These are phyloP conservation scores for Melanotaenia duboulayi DNA, from an alignment of 2,113 vertebrate genomes.

Conservation along the genomic window DNA sequence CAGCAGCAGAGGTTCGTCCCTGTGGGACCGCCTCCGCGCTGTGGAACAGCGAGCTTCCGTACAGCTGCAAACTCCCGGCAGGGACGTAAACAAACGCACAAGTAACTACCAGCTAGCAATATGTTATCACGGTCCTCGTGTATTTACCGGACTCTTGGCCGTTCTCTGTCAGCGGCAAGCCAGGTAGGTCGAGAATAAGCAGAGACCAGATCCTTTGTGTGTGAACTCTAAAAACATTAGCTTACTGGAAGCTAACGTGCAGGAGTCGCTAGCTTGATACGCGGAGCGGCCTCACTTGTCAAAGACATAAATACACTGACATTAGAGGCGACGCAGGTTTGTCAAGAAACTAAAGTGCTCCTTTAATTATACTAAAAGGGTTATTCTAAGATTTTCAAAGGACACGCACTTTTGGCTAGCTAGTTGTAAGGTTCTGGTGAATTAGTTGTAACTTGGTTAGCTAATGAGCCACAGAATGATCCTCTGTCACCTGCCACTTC, in stretches of 20 bases:
- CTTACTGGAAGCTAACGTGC: background rate
- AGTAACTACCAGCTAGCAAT: slow-evolving; percentile 4
- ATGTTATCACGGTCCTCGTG: slow-evolving; percentile 83
- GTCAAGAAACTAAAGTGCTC: background rate
- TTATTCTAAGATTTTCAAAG: background rate
- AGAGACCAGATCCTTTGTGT: background rate
- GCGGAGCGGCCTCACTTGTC: slow-evolving; percentile 44
- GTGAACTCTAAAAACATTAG: too few relatives aligned
- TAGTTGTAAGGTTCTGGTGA: background rate
- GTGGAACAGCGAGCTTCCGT: slow-evolving; percentile 14
- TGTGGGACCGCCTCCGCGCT: background rate
- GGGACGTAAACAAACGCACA: background rate
- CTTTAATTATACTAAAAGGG: background rate
- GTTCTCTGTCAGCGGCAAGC: slow-evolving; percentile 84
- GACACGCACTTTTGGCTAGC: background rate
- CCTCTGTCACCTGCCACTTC: background rate
- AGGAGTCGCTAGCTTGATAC: slow-evolving; percentile 3
- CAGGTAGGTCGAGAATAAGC: slow-evolving; percentile 79
- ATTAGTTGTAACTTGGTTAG: background rate
- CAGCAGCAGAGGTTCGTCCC: slow-evolving; percentile 43
- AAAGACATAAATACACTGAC: background rate
- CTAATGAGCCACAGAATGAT: background rate
- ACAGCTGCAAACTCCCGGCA: background rate
- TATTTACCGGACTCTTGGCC: slow-evolving; percentile 84
- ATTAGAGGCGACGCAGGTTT: background rate